Base-by-base conservation (phyloP, 1,140 invertebrate species). In the Ceratoteleas bidentatus region DNA sequence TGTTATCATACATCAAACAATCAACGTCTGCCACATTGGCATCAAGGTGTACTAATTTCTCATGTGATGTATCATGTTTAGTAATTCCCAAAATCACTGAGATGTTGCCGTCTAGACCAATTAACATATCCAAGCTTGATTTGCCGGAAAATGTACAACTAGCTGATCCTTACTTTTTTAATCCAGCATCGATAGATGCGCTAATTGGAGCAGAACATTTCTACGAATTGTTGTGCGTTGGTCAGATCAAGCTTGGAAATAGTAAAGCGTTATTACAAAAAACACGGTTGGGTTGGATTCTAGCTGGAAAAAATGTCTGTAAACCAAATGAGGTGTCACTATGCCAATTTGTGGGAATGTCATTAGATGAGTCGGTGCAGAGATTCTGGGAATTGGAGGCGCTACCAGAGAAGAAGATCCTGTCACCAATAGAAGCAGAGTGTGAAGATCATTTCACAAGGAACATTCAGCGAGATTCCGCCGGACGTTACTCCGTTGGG, bases 141-240 rank as follows among this genome's bases (percentile, higher is more conserved):
- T 13, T 68, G 11, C 47, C 53, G 15, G 32, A 16, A 24, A 60
- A 68, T 49, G 38, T 76, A 11, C 4, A 10, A 33, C 38, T 76
- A 13, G 64, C 72, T 3, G 72, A 66, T 43, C 72, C 72, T 6
- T 5, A 66, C 9, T 75, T 75, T 52, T 50, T 53, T 54, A 32
- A 53, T 10, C 62, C 61, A 9, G 5, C 1, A 0, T 24, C 49
- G 8, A 32, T 75, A n/a, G 61, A 75, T 32, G 45, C 16, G 0
- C 15, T 75, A 5, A 36, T 76, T 45, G 62, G 62, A 34, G 54
- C 64, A 24, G 56, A 61, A 61, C 4, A 53, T 0, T 76, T 76
- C 56, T 76, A 68, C 24, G 38, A 68, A n/a, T 13, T 68, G 33
- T 10, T 68, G 16, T 45, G 57, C 13, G 47, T 65, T 38, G 54